Evolutionary conservation across 2,888 invertebrate genomes (phyloP), one percentile per base, ranked within the genome.

Genomic region (Phortica okadai): DNA sequence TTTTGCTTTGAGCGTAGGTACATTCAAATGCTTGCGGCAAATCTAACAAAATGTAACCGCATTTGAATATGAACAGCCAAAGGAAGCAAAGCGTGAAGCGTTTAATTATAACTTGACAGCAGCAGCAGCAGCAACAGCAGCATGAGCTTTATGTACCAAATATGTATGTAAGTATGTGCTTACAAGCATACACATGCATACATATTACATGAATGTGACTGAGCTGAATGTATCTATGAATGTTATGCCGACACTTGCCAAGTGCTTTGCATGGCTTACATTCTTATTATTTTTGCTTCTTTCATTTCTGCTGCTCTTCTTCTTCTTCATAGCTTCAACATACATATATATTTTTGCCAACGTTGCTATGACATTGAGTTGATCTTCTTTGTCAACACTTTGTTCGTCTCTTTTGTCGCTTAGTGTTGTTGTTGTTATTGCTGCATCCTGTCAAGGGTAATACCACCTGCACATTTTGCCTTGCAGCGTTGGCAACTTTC

Each of bases 81-180:
- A 64, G 11, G 41, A 25, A 64, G 33, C 64, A 64, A 64, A 64
- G 67, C 67, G 42, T 67, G 67, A 67, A 67, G 67, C 67, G 67
- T 67, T 67, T 67, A 67, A 67, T 67, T 67, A 67, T 67, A 42
- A 44, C 67, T 44, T 67, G 42, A 7, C 59, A n/a, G 59, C 7
- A 33, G 10, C 14, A 33, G 1, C 14, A 14, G 50, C 14, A 33
- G 10, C 14, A 33, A 2, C 14, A 14, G 50, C 14, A 50, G 50
- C 50, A 11, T 50, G 50, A 5, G 50, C 50, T 50, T 14, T 50
- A 50, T 6, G 50, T 33, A 33, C 33, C 41, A 14, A 44, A 44
- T 44, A 16, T n/a, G 16, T 10, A 44, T n/a, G 7, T 21, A 42
- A 7, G 16, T 5, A 8, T 64, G 11, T 5, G 67, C n/a, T 44